phyloP scores from a whole-genome alignment of 2,113 vertebrate genomes.

The Rhabdomys dilectus region DNA sequence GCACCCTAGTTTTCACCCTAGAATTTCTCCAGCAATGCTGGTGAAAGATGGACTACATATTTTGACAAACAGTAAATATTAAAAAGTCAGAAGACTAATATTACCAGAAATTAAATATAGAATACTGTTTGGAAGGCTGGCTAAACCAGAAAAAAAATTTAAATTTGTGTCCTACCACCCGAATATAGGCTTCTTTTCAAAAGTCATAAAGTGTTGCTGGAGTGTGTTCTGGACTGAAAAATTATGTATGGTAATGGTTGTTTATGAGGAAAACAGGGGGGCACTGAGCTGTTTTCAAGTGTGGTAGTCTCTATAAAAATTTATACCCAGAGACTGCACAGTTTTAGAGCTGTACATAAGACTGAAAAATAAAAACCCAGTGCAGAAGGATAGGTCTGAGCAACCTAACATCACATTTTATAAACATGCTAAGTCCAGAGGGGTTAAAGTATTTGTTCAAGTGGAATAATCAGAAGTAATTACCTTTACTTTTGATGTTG shows the following conservation, averaged over 20 bases:
- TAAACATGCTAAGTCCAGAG: not conserved
- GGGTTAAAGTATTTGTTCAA: not conserved
- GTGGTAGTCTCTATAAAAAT: not conserved
- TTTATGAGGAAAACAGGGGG: constrained; percentile 24
- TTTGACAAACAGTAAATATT: constrained; percentile 65
- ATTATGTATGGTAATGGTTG: not conserved
- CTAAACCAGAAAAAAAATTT: constrained; percentile 11
- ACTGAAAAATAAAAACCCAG: not conserved
- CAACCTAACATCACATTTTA: not conserved
- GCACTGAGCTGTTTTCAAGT: not conserved
- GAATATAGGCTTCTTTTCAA: not conserved
- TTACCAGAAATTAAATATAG: constrained; percentile 73
- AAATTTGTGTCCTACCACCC: not conserved
- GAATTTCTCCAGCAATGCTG: not conserved
- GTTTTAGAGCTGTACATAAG: constrained; percentile 43
- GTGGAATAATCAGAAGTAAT: not conserved
- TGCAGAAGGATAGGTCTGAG: not conserved
- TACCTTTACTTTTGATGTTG: constrained; percentile 16
- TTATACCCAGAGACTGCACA: not conserved
- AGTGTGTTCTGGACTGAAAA: not conserved
- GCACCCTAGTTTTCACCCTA: not conserved
- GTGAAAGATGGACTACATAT: not conserved
- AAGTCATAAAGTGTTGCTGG: not conserved
- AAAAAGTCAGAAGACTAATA: not conserved
- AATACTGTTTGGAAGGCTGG: not conserved